Evolutionary conservation across 2,888 invertebrate species (phyloP), one percentile per base, ranked within the genome.

Genomic region (Pseudoips prasinana): DNA sequence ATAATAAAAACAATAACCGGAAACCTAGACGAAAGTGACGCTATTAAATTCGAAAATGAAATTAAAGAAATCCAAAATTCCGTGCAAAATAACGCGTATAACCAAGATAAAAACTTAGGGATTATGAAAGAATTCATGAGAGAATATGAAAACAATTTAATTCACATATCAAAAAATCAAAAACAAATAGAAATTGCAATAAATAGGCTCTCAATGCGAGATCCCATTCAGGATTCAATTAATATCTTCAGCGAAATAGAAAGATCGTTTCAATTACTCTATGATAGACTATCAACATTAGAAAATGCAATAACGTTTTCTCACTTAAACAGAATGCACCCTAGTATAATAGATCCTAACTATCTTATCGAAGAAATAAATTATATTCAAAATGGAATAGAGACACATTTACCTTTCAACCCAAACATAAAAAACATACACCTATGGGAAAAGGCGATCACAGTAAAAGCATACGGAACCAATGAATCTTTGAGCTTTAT

Each of bases 241-340:
- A n/a, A n/a, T n/a, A 26, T 26, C 6, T 26, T 8, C 8, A 26
- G 6, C 1, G 5, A 26, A 5, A 26, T 26, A 18, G 26, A 26
- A 1, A 18, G 4, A 7, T 11, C 8, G 6, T 18, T 26, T 5
- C 41, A 42, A 17, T 32, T 37, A 10, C 22, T 42, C 6, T 42
- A 38, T n/a, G 42, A 42, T 22, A 31, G 34, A 20, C 10, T 40
- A 14, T n/a, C 5, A 9, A 27, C 23, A 1, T 10, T 36, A 20
- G 31, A 31, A 25, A 32, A 11, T 17, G 32, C 37, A 6, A 29
- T 37, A 5, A 28, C 32, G n/a, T 32, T 32, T 22, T 28, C 32
- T 3, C 24, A 37, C 20, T 14, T 29, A 0, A 20, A 14, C 7
- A 30, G 10, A 10, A 28, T 39, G 31, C 34, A 39, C 22, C 34